Conservation (phyloP, 2,113 vertebrate genomes). For the Ibidorhyncha struthersii region DNA sequence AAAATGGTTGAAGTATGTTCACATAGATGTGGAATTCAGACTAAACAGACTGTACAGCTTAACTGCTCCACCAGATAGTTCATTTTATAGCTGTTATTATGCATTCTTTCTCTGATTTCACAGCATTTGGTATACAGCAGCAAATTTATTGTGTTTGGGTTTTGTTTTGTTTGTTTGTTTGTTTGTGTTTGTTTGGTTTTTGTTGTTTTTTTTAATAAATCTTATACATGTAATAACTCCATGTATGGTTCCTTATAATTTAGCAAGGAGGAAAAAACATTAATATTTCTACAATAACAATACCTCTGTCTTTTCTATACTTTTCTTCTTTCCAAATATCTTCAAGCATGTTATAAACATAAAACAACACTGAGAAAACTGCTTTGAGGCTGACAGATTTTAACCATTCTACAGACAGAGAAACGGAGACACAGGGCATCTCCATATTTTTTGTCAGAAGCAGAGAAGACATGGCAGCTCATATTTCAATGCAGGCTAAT, state of each 20-base stretch:
- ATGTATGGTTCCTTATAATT: neutral
- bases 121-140: neutral
- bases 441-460: neutral
- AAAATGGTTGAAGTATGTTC: slow-evolving; percentile 13
- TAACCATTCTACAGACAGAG: neutral
- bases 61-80: neutral
- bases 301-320: neutral
- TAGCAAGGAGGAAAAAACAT: neutral
- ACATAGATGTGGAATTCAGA: slow-evolving; percentile 9
- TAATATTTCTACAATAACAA: neutral
- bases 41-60: neutral
- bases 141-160: neutral
- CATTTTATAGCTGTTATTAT: slow-evolving; percentile 33
- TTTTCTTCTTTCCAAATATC: slow-evolving; percentile 17
- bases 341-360: neutral
- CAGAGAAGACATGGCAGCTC: neutral
- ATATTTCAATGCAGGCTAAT: neutral
- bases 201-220: neutral
- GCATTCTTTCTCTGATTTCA: neutral
- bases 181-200: too few relatives aligned
- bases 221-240: neutral
- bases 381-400: neutral
- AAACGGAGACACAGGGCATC: neutral
- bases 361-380: neutral
- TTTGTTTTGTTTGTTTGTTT: neutral